These are phyloP conservation scores for Auanema freiburgensis DNA, from an alignment of 2,888 invertebrate species.

Conservation along the genomic window DNA sequence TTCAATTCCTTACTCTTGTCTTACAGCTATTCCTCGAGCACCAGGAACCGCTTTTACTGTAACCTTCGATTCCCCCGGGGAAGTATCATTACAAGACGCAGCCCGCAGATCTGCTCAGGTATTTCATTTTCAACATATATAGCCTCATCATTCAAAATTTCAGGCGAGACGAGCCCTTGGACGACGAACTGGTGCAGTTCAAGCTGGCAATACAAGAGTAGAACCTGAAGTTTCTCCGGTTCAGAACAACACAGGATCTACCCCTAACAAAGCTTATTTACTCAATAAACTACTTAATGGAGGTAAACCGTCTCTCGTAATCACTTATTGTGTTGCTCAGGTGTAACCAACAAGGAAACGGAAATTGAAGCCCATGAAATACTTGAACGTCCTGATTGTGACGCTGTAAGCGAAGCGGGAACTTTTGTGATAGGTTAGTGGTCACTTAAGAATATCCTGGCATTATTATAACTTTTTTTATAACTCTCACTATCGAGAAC, in stretches of 20 bases:
- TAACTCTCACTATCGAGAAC: not conserved
- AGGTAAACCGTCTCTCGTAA: no score
- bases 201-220: not conserved
- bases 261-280: conserved; percentile 37
- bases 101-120: conserved; percentile 38
- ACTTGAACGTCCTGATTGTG: conserved; percentile 27
- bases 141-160: not conserved
- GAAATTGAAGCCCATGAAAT: conserved; percentile 12
- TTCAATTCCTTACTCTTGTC: not conserved
- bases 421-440: conserved; percentile 43
- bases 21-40: conserved; percentile 14
- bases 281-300: conserved; percentile 35
- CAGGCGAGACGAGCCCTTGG: conserved; percentile 19
- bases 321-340: not conserved
- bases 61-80: conserved; percentile 28
- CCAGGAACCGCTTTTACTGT: conserved; percentile 42
- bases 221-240: not conserved
- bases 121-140: not conserved
- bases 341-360: not conserved
- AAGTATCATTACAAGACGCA: conserved; percentile 41
- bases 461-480: not conserved
- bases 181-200: conserved; percentile 11
- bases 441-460: not conserved
- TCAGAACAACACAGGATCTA: conserved; percentile 13
- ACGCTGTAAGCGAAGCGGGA: conserved; percentile 42